A percentile compares a stretch with the other conserved stretches of the same genome.
Evolutionary conservation across 2,888 invertebrate species (phyloP).

Genomic region (Petrophora chlorosata): DNA sequence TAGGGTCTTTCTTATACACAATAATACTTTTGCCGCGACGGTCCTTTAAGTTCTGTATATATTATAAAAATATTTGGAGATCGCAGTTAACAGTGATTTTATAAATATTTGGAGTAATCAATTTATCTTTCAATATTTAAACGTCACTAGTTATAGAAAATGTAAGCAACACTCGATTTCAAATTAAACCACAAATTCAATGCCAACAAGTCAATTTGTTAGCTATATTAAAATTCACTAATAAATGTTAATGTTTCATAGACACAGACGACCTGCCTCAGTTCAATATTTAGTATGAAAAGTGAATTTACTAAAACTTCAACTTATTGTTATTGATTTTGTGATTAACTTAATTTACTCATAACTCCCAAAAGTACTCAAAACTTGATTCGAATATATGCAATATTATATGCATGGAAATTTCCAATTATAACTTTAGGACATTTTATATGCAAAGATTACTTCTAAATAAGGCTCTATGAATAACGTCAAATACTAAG

Average conservation of each 20-base stretch:
- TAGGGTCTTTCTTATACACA: constrained; percentile 68
- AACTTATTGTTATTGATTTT: not conserved
- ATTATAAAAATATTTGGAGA: constrained; percentile 63
- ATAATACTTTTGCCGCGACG: constrained; percentile 60
- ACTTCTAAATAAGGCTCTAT: constrained; percentile 15
- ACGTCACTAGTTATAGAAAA: not conserved
- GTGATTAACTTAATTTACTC: no score
- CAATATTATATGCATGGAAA: no score
- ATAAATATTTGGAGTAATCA: constrained; percentile 41
- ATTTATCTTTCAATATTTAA: constrained; percentile 13
- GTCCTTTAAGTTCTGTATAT: constrained; percentile 39
- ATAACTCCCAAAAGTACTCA: no score
- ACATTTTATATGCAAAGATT: constrained; percentile 1
- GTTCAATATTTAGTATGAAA: no score
- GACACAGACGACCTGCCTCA: no score
- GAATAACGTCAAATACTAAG: constrained; percentile 21
- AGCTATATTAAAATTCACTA: no score
- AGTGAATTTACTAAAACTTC: no score
- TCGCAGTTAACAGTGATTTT: constrained; percentile 57
- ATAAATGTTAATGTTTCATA: no score
- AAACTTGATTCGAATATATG: no score
- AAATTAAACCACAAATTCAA: no score
- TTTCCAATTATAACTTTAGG: constrained; percentile 10
- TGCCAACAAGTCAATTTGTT: no score
- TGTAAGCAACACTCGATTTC: no score